Conservation (phyloP, 2,797 vertebrate species). For the Sebastes melanostomus region DNA sequence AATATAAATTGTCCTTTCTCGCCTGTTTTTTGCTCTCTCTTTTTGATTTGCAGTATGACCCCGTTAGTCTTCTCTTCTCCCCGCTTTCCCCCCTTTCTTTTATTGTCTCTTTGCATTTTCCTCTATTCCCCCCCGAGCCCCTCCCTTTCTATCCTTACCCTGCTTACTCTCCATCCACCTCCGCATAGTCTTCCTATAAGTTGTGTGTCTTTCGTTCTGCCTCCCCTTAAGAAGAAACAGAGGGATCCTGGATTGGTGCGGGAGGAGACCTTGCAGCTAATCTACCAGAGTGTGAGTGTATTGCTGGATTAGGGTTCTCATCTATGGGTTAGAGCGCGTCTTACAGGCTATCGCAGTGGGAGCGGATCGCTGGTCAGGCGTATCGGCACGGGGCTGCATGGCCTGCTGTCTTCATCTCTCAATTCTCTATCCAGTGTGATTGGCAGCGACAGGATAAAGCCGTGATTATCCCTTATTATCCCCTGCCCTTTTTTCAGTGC, state of each 20-base stretch:
- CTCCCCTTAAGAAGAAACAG: constrained; percentile 12
- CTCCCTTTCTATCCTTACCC: background rate
- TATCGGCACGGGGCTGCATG: constrained; percentile 34
- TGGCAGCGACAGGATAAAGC: constrained; percentile 63
- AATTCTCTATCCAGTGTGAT: constrained; percentile 46
- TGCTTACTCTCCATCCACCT: background rate
- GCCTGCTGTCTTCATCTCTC: constrained; percentile 52
- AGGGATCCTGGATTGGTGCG: constrained; percentile 41
- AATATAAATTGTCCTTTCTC: constrained; percentile 28
- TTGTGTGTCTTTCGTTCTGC: background rate
- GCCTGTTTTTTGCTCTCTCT: background rate
- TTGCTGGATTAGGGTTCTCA: constrained; percentile 63
- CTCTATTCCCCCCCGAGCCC: background rate
- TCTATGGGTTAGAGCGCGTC: constrained; percentile 43
- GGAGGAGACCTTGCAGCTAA: constrained; percentile 55
- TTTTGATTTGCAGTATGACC: constrained; percentile 36
- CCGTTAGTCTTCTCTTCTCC: constrained; percentile 7
- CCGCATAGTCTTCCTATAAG: background rate
- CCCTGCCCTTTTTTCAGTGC: constrained; percentile 45
- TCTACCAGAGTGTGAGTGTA: constrained; percentile 42
- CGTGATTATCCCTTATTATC: constrained; percentile 72
- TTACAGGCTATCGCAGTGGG: constrained; percentile 52
- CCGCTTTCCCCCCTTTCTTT: background rate
- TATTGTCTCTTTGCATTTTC: constrained; percentile 21
- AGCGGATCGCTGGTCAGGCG: constrained; percentile 48